Evolutionary conservation across 2,113 vertebrate genomes (phyloP), one percentile per base, ranked within the genome.

Genomic region (Origma solitaria): DNA sequence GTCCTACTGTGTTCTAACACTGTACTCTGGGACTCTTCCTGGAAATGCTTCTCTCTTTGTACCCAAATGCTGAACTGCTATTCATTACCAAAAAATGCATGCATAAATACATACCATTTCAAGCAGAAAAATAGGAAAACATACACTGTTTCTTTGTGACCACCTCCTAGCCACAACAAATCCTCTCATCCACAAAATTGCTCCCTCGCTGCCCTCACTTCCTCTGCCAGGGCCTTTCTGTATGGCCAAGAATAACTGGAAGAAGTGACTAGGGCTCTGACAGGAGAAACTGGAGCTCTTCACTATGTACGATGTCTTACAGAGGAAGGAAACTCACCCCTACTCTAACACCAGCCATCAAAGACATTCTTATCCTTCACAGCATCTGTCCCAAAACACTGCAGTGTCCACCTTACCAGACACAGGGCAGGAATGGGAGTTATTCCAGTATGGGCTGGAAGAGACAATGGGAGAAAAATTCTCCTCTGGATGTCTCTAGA

Each of bases 91-190:
- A 89, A 77, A 87, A 88, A 82, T 22, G n/a, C 57, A 80, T 61
- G 45, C 73, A 69, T 87, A 87, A 89, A 95, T 35, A 19, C 54
- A 84, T 86, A 58, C 17, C 22, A 76, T 85, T 94, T 94, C 65
- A 82, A 95, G 80, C 31, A 90, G 82, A 87, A 95, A 91, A 90
- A 85, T 47, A 72, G 30, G 54, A 91, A 91, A 90, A 82, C 27
- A 44, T 45, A 13, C 2, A 4, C 53, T 65, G 82, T 82, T 85
- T 71, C 80, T 91, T 69, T 78, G 38, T 70, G 84, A 72, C 56
- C 31, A 75, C 44, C 31, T 89, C 73, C 77, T 31, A 91, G 79
- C 54, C 93, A 87, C 70, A 94, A 84, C n/a, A 91, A 96, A 91
- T 53, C 25, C 30, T 76, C 49, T 91, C 27, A 56, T 85, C 45